phyloP scores from a whole-genome alignment of 2,113 vertebrate species.

The Gobiocypris rarus region DNA sequence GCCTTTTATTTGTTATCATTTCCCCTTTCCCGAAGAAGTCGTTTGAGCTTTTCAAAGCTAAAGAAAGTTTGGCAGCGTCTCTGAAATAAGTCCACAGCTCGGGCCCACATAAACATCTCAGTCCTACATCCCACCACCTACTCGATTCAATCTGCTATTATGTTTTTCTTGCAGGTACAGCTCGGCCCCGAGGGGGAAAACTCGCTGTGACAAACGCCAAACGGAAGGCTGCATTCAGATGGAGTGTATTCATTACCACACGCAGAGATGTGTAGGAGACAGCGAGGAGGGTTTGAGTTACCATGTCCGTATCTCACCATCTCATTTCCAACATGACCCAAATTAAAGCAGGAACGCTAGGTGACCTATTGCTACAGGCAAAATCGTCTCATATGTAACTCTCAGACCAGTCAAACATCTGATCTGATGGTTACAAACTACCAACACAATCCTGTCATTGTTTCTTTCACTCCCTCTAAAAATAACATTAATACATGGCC shows the following conservation, averaged over 20 bases:
- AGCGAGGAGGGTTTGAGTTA: slow-evolving; percentile 46
- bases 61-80: slow-evolving; percentile 59
- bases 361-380: slow-evolving; percentile 54
- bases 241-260: slow-evolving; percentile 60
- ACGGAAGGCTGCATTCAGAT: slow-evolving; percentile 61
- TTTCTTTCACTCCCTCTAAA: slow-evolving; percentile 28
- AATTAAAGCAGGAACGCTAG: slow-evolving; percentile 49
- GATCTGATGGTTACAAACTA: slow-evolving; percentile 1
- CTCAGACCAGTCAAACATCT: slow-evolving; percentile 15
- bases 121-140: slow-evolving; percentile 66
- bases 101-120: slow-evolving; percentile 39
- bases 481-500: background rate
- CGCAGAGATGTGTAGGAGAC: slow-evolving; percentile 56
- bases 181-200: slow-evolving; percentile 60
- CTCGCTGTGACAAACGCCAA: slow-evolving; percentile 65
- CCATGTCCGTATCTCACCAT: slow-evolving; percentile 31
- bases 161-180: slow-evolving; percentile 59
- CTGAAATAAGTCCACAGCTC: slow-evolving; percentile 51
- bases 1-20: slow-evolving; percentile 39
- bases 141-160: slow-evolving; percentile 65
- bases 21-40: background rate
- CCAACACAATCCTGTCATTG: slow-evolving; percentile 8
- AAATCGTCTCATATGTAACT: slow-evolving; percentile 4
- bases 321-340: slow-evolving; percentile 50
- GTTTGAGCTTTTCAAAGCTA: slow-evolving; percentile 48